Percentiles rank a stretch among this genome's conserved stretches.
phyloP scores from a whole-genome alignment of 2,113 vertebrate species.

The Sapajus apella region DNA sequence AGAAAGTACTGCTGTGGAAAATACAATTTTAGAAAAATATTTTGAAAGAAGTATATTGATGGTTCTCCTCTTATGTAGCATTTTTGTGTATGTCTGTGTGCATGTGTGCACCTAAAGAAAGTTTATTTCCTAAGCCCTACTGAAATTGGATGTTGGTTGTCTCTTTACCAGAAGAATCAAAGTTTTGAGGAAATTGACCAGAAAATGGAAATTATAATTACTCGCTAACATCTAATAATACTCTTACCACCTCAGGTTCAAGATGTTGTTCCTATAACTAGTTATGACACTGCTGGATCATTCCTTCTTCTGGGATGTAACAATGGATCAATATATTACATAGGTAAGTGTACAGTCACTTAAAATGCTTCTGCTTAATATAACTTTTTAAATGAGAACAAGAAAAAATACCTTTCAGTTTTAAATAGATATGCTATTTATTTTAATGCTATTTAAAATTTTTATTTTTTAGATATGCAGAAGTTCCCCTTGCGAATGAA shows the following conservation, averaged over 20 bases:
- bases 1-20: neutral
- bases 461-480: constrained; percentile 92
- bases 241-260: constrained; percentile 88
- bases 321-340: constrained; percentile 98
- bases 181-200: neutral
- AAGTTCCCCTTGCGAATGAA: constrained; percentile 99
- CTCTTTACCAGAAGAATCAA: neutral
- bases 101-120: too few relatives aligned
- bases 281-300: constrained; percentile 97
- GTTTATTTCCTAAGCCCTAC: neutral
- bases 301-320: constrained; percentile 97
- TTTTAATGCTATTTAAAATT: neutral
- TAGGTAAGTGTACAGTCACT: constrained; percentile 85
- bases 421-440: neutral
- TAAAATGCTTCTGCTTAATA: neutral
- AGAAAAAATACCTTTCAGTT: neutral
- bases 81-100: too few relatives aligned
- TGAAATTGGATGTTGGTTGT: neutral
- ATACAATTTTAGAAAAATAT: accelerated
- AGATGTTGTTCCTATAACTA: constrained; percentile 97
- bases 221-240: neutral
- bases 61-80: neutral
- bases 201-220: neutral
- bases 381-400: neutral
- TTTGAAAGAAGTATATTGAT: neutral